Evolutionary conservation across 2,888 invertebrate genomes (phyloP).

Genomic region (Harpalus rubripes): DNA sequence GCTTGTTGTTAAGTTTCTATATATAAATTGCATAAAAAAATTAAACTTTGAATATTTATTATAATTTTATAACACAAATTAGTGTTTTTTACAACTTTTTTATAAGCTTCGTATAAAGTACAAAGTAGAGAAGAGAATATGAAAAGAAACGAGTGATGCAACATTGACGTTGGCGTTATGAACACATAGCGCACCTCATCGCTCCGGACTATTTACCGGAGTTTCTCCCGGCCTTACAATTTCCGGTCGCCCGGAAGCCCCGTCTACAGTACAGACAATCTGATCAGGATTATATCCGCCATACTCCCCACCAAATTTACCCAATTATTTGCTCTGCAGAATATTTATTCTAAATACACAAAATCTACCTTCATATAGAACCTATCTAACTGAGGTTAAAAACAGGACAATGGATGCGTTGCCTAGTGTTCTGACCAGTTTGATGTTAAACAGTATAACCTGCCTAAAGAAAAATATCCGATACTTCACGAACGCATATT

Average conservation of each 20-base stretch:
- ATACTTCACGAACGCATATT: no score
- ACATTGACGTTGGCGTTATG: conserved; percentile 3
- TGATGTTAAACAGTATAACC: no score
- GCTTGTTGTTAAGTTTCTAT: no score
- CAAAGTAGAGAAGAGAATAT: neutral
- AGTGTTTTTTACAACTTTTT: neutral
- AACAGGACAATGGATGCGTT: no score
- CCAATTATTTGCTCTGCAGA: conserved; percentile 21
- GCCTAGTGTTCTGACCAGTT: no score
- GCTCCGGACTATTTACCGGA: conserved; percentile 28
- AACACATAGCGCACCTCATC: neutral
- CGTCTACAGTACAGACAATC: conserved; percentile 56
- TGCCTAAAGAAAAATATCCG: no score
- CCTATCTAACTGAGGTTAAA: no score
- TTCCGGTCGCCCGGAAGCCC: conserved; percentile 51
- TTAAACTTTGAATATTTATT: no score
- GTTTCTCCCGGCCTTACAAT: conserved; percentile 56
- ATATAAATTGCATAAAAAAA: no score
- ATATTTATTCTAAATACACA: neutral
- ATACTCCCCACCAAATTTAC: conserved; percentile 18
- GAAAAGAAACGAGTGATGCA: neutral
- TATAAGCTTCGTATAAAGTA: neutral
- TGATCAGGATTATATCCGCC: conserved; percentile 62
- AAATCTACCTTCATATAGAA: no score
- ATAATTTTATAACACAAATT: no score